Base-by-base conservation (phyloP, 2,797 vertebrate genomes). In the Channallabes apus region DNA sequence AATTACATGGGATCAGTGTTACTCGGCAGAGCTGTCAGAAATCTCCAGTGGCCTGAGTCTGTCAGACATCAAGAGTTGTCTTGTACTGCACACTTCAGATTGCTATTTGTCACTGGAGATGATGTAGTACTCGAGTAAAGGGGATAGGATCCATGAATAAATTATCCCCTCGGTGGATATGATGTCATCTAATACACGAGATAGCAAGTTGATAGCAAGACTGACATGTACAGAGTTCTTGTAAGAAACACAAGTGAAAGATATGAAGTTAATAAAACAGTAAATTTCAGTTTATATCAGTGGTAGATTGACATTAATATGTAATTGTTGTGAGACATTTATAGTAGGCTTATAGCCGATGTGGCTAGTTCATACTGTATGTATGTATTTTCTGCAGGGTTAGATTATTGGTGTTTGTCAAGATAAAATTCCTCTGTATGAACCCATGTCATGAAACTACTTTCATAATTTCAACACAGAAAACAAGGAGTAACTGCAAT, bases 1-100 rank as follows among this genome's bases (percentile, higher is more conserved):
- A 61, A 22, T 76, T 76, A 76, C 24, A 78, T n/a, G 18, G 18
- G 76, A 59, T 35, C 76, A 61, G 56, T 38, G 76, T 38, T 61
- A 78, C 51, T 3, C 61, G 29, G 51, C 71, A 27, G 41, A 32
- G 29, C n/a, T 4, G 15, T 56, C 72, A 56, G n/a, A 76, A 56
- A 56, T 76, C 51, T 56, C 51, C 72, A 29, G 51, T 56, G 51
- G n/a, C 51, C 3, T 20, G 72, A 76, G 29, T 7, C 72, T 76
- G 20, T 56, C 51, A 76, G 46, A 76, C 3, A 2, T 76, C 72
- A 51, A n/a, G 14, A 9, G 46, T 75, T 29, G 51, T 54, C n/a
- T 54, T 22, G 20, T 71, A 46, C 41, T 51, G 11, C n/a, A 54
- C 46, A 29, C 72, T 18, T 75, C 46, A 78, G 56, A 59, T 20